phyloP scores from a whole-genome alignment of 2,113 vertebrate species.

The Urocitellus parryii region DNA sequence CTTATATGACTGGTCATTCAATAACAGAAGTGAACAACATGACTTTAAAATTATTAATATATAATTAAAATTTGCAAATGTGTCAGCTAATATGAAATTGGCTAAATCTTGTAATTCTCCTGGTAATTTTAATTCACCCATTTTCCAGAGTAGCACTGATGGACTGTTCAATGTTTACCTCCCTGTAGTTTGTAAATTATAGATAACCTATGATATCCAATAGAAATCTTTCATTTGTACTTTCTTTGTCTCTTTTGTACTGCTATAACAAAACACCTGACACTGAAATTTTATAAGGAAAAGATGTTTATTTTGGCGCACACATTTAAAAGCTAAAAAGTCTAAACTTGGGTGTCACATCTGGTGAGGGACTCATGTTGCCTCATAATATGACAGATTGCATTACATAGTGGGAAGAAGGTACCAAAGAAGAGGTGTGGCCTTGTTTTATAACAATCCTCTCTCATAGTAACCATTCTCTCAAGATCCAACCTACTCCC shows the following conservation, averaged over 20 bases:
- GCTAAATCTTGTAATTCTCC: constrained; percentile 15
- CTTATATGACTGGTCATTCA: background rate
- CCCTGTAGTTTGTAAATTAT: background rate
- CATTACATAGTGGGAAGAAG: background rate
- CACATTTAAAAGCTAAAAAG: background rate
- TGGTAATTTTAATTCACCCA: background rate
- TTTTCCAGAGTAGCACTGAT: background rate
- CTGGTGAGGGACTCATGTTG: background rate
- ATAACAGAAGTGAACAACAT: background rate
- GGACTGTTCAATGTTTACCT: background rate
- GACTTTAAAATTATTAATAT: constrained; percentile 21
- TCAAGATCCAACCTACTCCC: background rate
- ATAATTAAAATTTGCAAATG: constrained; percentile 32
- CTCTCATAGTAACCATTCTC: background rate
- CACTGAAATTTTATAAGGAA: background rate
- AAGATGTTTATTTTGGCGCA: background rate
- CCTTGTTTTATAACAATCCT: background rate
- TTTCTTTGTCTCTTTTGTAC: background rate
- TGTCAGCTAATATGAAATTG: background rate
- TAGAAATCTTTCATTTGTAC: background rate
- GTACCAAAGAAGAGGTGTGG: background rate
- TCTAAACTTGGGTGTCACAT: background rate
- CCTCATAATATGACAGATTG: background rate
- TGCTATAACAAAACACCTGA: background rate
- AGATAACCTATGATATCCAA: background rate